phyloP scores from a whole-genome alignment of 2,888 invertebrate genomes.

The Sphecodes monilicornis region DNA sequence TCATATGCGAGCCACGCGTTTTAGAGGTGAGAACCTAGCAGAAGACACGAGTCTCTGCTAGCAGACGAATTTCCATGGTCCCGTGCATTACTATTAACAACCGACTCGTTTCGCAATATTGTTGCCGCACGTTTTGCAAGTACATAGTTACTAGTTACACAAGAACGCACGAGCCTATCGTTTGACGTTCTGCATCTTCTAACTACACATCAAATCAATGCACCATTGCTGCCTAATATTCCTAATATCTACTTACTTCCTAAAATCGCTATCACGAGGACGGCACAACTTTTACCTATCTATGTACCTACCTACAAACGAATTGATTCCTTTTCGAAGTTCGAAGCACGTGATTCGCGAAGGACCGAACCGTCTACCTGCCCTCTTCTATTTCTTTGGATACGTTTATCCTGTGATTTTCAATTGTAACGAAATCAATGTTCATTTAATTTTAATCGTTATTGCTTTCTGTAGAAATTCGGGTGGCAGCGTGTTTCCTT shows the following conservation, averaged over 20 bases:
- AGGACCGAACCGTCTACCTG: constrained; percentile 47
- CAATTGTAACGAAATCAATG: neutral
- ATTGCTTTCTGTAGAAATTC: neutral
- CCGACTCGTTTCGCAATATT: constrained; percentile 9
- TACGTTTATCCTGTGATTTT: neutral
- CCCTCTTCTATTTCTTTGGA: constrained; percentile 26
- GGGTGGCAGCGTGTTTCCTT: neutral
- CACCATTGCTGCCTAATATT: no score
- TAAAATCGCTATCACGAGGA: neutral
- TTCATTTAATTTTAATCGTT: neutral
- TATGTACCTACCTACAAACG: no score
- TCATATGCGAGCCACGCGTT: constrained; percentile 76
- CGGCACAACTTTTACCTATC: neutral
- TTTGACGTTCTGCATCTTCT: constrained; percentile 45
- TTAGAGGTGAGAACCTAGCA: constrained; percentile 67
- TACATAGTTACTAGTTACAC: constrained; percentile 35
- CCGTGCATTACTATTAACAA: constrained; percentile 10
- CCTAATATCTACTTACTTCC: no score
- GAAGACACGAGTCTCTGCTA: constrained; percentile 70
- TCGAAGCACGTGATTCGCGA: constrained; percentile 48
- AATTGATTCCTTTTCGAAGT: constrained; percentile 27
- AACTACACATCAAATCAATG: constrained; percentile 38
- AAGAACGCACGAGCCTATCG: constrained; percentile 36
- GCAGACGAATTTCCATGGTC: constrained; percentile 71
- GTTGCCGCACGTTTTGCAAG: constrained; percentile 31